These are phyloP conservation scores for Monochamus alternatus DNA, from an alignment of 2,888 invertebrate genomes.

Conservation along the genomic window DNA sequence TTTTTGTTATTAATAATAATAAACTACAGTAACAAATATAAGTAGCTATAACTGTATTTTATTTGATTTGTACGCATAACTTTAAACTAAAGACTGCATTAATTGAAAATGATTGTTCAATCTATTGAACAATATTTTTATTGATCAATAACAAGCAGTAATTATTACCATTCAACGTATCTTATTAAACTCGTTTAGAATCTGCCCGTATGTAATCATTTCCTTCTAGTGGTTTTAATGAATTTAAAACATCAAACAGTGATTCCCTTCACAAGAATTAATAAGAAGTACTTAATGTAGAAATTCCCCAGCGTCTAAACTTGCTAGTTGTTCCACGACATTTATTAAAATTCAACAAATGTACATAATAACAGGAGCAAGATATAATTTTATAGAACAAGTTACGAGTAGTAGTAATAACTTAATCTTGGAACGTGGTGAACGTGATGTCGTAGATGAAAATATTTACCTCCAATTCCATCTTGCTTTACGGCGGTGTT, in stretches of 20 bases:
- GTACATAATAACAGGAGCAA: not conserved
- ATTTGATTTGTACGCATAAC: too few relatives aligned
- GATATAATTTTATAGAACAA: not conserved
- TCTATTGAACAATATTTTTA: not conserved
- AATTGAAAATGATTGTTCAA: not conserved
- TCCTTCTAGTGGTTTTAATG: not conserved
- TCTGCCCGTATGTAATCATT: not conserved
- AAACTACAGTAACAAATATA: too few relatives aligned
- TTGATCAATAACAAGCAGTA: not conserved
- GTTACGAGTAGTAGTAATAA: too few relatives aligned
- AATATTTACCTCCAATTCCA: too few relatives aligned
- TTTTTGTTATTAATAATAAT: too few relatives aligned
- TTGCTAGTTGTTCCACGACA: not conserved
- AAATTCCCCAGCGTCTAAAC: not conserved
- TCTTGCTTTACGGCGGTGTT: too few relatives aligned
- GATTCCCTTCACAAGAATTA: not conserved
- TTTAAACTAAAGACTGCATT: not conserved
- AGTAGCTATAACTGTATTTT: too few relatives aligned
- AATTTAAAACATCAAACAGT: not conserved
- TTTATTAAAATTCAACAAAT: not conserved
- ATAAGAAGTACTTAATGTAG: not conserved
- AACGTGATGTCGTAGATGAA: too few relatives aligned
- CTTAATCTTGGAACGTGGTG: too few relatives aligned
- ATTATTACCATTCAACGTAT: not conserved
- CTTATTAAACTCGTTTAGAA: not conserved